A percentile compares a stretch with the other conserved stretches of the same genome.
phyloP scores from a whole-genome alignment of 2,888 invertebrate genomes.

The Meiosimyza decipiens region DNA sequence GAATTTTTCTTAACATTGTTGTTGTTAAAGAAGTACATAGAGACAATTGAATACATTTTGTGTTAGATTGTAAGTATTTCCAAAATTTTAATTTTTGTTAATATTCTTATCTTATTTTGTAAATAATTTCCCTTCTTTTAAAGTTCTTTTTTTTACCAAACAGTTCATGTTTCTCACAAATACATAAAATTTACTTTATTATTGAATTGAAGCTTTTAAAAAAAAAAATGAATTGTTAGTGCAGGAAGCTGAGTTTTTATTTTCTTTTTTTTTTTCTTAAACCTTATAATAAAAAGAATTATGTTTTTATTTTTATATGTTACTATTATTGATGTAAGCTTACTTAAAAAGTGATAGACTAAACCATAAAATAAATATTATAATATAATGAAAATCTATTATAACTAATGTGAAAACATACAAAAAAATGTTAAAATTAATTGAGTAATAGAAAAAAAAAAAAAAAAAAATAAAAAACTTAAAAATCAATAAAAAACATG shows the following conservation, averaged over 20 bases:
- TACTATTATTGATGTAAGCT: conserved; percentile 42
- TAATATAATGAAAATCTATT: conserved; percentile 34
- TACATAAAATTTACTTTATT: not conserved
- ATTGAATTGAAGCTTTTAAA: conserved; percentile 7
- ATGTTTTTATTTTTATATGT: conserved; percentile 36
- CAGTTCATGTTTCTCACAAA: too few relatives aligned
- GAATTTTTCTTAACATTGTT: too few relatives aligned
- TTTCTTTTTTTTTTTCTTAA: conserved; percentile 19
- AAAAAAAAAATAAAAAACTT: conserved; percentile 38
- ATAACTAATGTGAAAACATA: conserved; percentile 17
- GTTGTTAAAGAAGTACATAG: too few relatives aligned
- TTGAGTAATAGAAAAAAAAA: conserved; percentile 36
- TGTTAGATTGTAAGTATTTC: too few relatives aligned
- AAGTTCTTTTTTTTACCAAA: too few relatives aligned
- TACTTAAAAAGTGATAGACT: conserved; percentile 44
- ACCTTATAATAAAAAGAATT: conserved; percentile 20
- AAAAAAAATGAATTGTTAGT: conserved; percentile 27
- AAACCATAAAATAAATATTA: conserved; percentile 23
- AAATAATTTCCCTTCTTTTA: too few relatives aligned
- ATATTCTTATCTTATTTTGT: too few relatives aligned
- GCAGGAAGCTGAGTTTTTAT: conserved; percentile 24
- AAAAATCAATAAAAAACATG: conserved; percentile 32
- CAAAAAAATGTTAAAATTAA: conserved; percentile 31
- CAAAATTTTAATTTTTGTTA: too few relatives aligned
- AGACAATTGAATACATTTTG: too few relatives aligned